Evolutionary conservation across 2,797 vertebrate species (phyloP).

Genomic region (Acrossocheilus fasciatus): DNA sequence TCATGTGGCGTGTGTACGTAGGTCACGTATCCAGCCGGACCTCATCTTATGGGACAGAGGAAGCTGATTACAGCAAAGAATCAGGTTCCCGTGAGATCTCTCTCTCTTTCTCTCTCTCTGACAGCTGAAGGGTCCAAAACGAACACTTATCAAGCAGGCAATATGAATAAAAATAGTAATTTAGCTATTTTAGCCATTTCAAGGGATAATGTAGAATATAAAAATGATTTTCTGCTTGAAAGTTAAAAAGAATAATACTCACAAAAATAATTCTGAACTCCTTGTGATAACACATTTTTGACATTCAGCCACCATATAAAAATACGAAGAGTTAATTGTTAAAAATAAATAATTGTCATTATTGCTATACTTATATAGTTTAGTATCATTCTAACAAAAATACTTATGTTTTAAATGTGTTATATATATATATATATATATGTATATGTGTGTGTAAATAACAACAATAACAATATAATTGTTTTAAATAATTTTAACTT

Average conservation of each 20-base stretch:
- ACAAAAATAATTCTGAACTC: not conserved
- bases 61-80: conserved; percentile 46
- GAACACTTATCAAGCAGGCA: not conserved
- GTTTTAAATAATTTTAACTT: not conserved
- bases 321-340: not conserved
- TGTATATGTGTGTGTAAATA: too few relatives aligned
- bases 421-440: too few relatives aligned
- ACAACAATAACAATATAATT: not conserved
- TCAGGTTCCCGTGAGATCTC: conserved; percentile 41
- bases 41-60: conserved; percentile 41
- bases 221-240: not conserved
- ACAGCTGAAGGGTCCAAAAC: conserved; percentile 20
- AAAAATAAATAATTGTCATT: too few relatives aligned
- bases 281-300: not conserved
- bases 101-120: conserved; percentile 10
- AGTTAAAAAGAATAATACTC: not conserved
- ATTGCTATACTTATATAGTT: not conserved
- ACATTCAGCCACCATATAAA: not conserved
- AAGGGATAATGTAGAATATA: not conserved
- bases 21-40: conserved; percentile 33
- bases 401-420: not conserved
- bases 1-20: conserved; percentile 44
- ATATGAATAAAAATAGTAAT: not conserved
- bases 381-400: not conserved
- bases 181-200: not conserved